Evolutionary conservation across 2,888 invertebrate species (phyloP).

Genomic region (Pristionchus maxplancki): DNA sequence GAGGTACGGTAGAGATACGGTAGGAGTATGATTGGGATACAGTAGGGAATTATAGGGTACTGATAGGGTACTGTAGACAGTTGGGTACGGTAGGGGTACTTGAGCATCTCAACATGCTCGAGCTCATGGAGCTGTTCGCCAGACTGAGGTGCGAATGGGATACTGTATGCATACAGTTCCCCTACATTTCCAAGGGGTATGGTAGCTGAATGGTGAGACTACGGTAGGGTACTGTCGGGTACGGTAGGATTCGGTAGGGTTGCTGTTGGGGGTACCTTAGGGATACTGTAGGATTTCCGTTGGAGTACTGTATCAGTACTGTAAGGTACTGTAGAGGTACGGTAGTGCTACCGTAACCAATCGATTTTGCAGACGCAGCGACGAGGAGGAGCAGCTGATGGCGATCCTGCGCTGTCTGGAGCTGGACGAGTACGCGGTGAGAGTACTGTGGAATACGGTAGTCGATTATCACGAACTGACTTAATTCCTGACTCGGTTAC

Average conservation of each 20-base stretch:
- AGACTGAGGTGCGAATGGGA: neutral
- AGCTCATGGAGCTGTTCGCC: slow-evolving; percentile 11
- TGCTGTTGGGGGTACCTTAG: no score
- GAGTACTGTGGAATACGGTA: neutral
- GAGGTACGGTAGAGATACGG: slow-evolving; percentile 16
- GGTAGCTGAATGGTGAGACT: neutral
- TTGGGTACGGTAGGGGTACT: slow-evolving; percentile 8
- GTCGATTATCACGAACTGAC: neutral
- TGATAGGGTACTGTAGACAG: neutral
- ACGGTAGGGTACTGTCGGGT: neutral
- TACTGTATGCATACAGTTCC: no score
- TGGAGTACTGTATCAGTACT: no score
- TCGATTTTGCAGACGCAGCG: slow-evolving; percentile 7
- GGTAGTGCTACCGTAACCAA: neutral
- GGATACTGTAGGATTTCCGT: no score
- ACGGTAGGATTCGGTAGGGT: neutral
- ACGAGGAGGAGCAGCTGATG: slow-evolving; percentile 2
- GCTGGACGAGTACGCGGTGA: slow-evolving; percentile 29
- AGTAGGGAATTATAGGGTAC: neutral
- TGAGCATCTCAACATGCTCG: neutral
- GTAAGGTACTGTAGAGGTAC: no score
- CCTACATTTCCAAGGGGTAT: no score
- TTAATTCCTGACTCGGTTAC: neutral
- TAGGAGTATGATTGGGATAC: neutral
- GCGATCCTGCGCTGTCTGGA: slow-evolving; percentile 29